Evolutionary conservation across 2,888 invertebrate species (phyloP).

Genomic region (Acronicta leporina): DNA sequence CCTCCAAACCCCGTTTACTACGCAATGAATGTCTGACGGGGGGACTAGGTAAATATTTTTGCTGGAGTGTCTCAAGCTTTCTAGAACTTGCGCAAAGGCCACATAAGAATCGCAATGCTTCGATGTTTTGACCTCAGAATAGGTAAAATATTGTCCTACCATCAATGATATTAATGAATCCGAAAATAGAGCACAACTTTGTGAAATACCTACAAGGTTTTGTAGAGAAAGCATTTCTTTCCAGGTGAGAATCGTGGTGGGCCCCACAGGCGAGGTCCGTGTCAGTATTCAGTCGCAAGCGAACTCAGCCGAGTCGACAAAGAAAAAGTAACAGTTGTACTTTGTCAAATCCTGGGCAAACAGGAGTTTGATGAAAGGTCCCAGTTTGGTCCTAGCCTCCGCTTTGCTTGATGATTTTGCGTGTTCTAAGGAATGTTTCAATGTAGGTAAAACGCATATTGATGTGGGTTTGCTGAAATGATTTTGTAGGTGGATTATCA

Average conservation of each 20-base stretch:
- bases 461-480: constrained; percentile 1
- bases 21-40: constrained; percentile 96
- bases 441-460: not conserved
- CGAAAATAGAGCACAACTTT: no score
- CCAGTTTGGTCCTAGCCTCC: constrained; percentile 27
- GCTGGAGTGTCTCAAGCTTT: not conserved
- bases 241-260: constrained; percentile 83
- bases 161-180: no score
- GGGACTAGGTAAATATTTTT: constrained; percentile 86
- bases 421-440: constrained; percentile 6
- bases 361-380: constrained; percentile 23
- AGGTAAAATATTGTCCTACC: no score
- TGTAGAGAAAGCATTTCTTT: constrained; percentile 44
- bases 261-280: constrained; percentile 75
- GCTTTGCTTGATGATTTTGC: constrained; percentile 29
- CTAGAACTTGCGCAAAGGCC: no score
- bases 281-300: constrained; percentile 74
- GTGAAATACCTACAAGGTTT: no score
- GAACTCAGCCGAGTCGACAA: constrained; percentile 53
- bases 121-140: no score
- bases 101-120: no score
- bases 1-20: constrained; percentile 91
- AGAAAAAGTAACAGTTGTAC: constrained; percentile 42
- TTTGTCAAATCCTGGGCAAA: constrained; percentile 16
- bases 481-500: constrained; percentile 10